phyloP scores from a whole-genome alignment of 2,797 vertebrate genomes.

The Cryptoprocta ferox region DNA sequence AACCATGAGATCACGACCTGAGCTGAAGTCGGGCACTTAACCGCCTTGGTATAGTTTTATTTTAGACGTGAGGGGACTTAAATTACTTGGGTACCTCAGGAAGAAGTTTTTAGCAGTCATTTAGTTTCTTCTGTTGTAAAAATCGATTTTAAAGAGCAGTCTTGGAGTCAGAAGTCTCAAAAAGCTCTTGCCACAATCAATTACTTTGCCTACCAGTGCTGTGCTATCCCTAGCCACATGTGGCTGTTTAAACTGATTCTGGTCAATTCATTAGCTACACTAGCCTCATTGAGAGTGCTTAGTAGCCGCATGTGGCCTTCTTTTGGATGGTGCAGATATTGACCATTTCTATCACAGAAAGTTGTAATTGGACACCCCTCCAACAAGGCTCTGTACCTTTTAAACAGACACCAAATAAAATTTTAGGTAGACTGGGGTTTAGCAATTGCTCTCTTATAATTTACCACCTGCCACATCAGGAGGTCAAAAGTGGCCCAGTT shows the following conservation, averaged over 20 bases:
- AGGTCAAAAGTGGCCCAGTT: background rate
- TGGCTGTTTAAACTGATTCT: conserved; percentile 24
- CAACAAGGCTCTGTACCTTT: background rate
- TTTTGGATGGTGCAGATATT: background rate
- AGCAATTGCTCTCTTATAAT: background rate
- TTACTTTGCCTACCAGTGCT: background rate
- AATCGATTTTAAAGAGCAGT: background rate
- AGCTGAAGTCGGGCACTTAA: too few species aligned
- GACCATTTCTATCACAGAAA: conserved; percentile 6
- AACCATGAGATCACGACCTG: too few species aligned
- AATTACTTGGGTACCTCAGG: background rate
- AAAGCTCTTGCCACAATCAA: conserved; percentile 37
- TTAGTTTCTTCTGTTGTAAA: background rate
- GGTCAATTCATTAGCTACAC: background rate
- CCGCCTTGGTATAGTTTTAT: conserved; percentile 11
- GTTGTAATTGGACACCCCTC: background rate
- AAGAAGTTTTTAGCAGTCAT: conserved; percentile 33
- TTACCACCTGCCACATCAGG: background rate
- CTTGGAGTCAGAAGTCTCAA: conserved; percentile 36
- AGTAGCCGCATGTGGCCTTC: background rate
- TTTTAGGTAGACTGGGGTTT: background rate
- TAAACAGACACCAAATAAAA: conserved; percentile 16
- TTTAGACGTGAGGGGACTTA: background rate
- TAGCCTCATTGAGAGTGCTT: background rate
- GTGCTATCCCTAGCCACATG: background rate